Evolutionary conservation across 2,888 invertebrate species (phyloP), one percentile per base, ranked within the genome.

Genomic region (Limenitis camilla): DNA sequence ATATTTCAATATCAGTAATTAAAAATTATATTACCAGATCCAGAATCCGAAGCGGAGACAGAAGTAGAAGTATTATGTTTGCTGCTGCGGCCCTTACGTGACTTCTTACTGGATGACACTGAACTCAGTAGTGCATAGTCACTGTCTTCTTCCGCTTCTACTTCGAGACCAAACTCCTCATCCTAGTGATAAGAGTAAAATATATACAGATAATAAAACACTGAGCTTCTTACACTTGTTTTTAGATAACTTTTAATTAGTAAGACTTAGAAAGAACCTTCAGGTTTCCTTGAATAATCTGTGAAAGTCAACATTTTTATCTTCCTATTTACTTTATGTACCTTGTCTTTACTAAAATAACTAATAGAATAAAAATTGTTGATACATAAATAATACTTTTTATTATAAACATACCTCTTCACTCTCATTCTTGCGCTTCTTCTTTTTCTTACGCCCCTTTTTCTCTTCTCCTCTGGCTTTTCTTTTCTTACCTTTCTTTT

Each of bases 401-500:
- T 4, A 40, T 36, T 32, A 2, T 10, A 6, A 46, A 74, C 78
- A 73, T 58, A 85, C 89, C 89, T 95, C 95, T 69, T 93, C 94
- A 79, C 96, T 96, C 63, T 96, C 96, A 82, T 95, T 95, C 90
- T 95, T 96, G 78, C 95, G 93, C 89, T 96, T 96, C 89, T 96
- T 96, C 91, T 96, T 96, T 85, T 96, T 96, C 84, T 96, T 96
- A 77, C 95, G 95, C 62, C 96, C 96, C 72, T 96, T 96, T 78
- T 96, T 96, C 53, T 94, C 94, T 76, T 96, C 96, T 67, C 96
- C 94, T 66, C 93, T 91, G 49, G 93, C 94, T 88, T 96, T 97
- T 71, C 97, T 91, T 76, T 98, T 98, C 79, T 97, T 97, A 28
- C 96, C 96, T 69, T 97, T 96, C 74, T 97, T 97, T 84, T 95